Base-by-base conservation (phyloP, 2,888 invertebrate genomes). In the Dryobota labecula region DNA sequence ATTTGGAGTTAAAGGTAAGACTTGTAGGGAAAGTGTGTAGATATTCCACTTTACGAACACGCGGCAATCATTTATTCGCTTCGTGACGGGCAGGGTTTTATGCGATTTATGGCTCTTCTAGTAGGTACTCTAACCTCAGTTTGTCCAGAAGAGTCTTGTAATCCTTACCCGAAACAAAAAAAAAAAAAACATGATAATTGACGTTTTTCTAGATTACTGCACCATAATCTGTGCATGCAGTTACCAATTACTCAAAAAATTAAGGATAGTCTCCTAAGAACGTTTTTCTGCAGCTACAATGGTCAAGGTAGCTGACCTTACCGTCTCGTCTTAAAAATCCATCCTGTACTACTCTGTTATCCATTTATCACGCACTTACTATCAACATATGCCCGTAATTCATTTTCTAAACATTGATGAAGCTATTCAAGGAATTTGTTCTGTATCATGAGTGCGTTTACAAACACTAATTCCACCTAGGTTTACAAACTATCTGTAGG, bases 1-100 rank as follows among this genome's bases (percentile, higher is more conserved):
- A 70, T 99, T 97, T 90, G 99, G 99, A 67, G 95, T 97, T 54
- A 97, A 97, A 92, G 96, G 98, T 98, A 94, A 95, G 96, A 41
- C 27, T 58, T 27, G 24, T 9, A 18, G n/a, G n/a, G n/a, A n/a
- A n/a, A n/a, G n/a, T n/a, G n/a, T n/a, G n/a, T 7, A 58, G 8
- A 56, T 56, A 24, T 4, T 24, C 13, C 24, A 27, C 24, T 8
- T 20, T 36, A 18, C 13, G 24, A 53, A 36, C 24, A 8, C 18
- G 33, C 3, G 33, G 7, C 3, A 53, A 24, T 24, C 11, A 51
- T 62, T 33, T 11, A 24, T 41, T 41, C 13, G 11, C 24, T 18
- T 33, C 15, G 33, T 62, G 45, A 30, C 30, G 11, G 9, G 9
- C 53, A 20, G 18, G 15, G n/a, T n/a, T 15, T 57, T 33, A n/a